Evolutionary conservation across 2,113 vertebrate species (phyloP), one percentile per base, ranked within the genome.

Genomic region (Pollimyrus isidori): DNA sequence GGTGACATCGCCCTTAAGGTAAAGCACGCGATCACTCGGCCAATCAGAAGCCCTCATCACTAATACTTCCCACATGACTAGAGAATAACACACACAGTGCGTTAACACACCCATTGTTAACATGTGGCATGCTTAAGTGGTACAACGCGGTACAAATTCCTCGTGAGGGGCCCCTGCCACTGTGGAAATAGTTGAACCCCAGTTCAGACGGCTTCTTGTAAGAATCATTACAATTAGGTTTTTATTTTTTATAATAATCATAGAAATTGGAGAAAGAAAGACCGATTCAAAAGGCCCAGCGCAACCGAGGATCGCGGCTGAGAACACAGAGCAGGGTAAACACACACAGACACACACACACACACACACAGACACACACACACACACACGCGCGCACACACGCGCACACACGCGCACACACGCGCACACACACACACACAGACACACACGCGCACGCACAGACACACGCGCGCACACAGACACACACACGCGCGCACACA

Each of bases 61-160:
- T 88, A 85, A 89, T 56, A 88, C 52, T 39, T 87, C 76, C 86
- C 88, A 88, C 48, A 88, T 85, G 90, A 73, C 45, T 4, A 65
- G 76, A n/a, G 56, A 87, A 82, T 80, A 80, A 83, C 39, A n/a
- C 65, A 39, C 35, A 39, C 17, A 1, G 15, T 7, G 73, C 15
- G 6, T n/a, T 56, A 56, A 56, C 53, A 56, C 19, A 3, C 23
- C 23, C 11, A 48, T 21, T 45, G 87, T 26, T 87, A 21, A 65
- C 62, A 56, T 45, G n/a, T 80, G 39, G 35, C 17, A 23, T 87
- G 86, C 39, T 87, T 58, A 45, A 88, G 49, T 30, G 65, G 26
- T 80, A 73, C 30, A 85, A 23, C 46, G 23, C 7, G 7, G n/a
- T 35, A 73, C 62, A 19, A 3, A 10, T 52, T 7, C 10, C 35